Evolutionary conservation across 2,888 invertebrate species (phyloP), one percentile per base, ranked within the genome.

Genomic region (Pristionchus arcanus): DNA sequence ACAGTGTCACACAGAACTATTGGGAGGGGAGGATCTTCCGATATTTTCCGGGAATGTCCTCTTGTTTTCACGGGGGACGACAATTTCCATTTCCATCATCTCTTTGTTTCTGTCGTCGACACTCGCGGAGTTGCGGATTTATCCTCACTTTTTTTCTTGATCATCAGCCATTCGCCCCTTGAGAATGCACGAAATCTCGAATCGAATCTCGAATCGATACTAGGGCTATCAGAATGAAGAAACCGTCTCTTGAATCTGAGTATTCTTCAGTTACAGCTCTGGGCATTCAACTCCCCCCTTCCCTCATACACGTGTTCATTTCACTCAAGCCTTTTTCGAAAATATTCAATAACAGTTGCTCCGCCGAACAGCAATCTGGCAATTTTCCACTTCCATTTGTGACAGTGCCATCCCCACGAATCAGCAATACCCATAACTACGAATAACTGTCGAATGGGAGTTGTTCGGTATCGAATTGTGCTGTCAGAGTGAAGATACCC

Each of bases 1-100:
- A 81, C 81, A 81, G 13, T n/a, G n/a, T 81, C 53, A 81, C 81
- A 28, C 49, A 42, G 77, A 77, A 42, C 16, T 2, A 68, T 63
- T 15, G 68, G 28, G 49, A n/a, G n/a, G 81, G 49, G 81, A 53
- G 81, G 81, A 81, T 81, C 74, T 49, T 49, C 42, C n/a, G 19
- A 31, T 81, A 53, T 81, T 49, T 81, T 81, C 81, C 81, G 81
- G 71, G 81, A 81, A 81, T 81, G 81, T 81, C 81, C 81, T 81
- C 42, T 81, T 81, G 81, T 81, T 81, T 81, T 81, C 81, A n/a
- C n/a, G 5, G 49, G 1, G n/a, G 49, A 77, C 34, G 28, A 2
- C n/a, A 81, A n/a, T n/a, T n/a, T n/a, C n/a, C 53, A 81, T 81
- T 49, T 49, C 42, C 81, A 81, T 81, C 81, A n/a, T 42, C 42